Base-by-base conservation (phyloP, 2,888 invertebrate species). In the Venusia cambrica region DNA sequence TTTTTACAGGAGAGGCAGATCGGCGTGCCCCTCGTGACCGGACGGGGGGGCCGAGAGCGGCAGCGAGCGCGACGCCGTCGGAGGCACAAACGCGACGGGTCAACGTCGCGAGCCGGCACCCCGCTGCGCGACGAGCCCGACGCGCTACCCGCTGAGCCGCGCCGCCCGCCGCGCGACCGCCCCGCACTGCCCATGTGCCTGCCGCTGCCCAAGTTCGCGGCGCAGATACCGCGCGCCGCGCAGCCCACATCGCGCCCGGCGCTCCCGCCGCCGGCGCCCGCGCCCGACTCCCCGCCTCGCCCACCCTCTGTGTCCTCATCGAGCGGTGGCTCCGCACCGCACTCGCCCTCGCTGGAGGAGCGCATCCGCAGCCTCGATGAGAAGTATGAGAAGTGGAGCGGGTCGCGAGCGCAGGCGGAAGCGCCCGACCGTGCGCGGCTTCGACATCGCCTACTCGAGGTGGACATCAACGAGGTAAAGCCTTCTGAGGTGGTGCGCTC, bases 401-500 rank as follows among this genome's bases (percentile, higher is more conserved):
- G 85, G 1, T 89, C 90, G 28, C 85, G 92, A 48, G 88, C 90
- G 14, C 60, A 90, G 20, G 87, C 91, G 54, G 89, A 91, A 3
- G 76, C 75, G n/a, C 87, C 72, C 24, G 90, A 89, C 73, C 90
- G 87, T 40, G 87, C 89, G 48, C 89, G 89, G 51, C 89, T 91
- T 15, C 88, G 92, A 8, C 93, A 93, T 60, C 92, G 94, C 57
- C 88, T 95, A 32, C 89, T 95, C 19, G 94, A 95, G 57, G 87
- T 95, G 39, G 94, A 95, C 66, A 90, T 94, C 41, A 91, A 92
- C 60, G 93, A 94, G 62, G 90, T 94, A 38, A 95, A 97, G 69
- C 97, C 97, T 0, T 97, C 97, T 10, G 97, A 97, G 58, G 97
- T 98, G 59, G 95, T 97, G 17, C 95, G 96, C 62, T 95, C 96